Evolutionary conservation across 1,140 invertebrate species (phyloP), one percentile per base, ranked within the genome.

Genomic region (Hestina assimilis): DNA sequence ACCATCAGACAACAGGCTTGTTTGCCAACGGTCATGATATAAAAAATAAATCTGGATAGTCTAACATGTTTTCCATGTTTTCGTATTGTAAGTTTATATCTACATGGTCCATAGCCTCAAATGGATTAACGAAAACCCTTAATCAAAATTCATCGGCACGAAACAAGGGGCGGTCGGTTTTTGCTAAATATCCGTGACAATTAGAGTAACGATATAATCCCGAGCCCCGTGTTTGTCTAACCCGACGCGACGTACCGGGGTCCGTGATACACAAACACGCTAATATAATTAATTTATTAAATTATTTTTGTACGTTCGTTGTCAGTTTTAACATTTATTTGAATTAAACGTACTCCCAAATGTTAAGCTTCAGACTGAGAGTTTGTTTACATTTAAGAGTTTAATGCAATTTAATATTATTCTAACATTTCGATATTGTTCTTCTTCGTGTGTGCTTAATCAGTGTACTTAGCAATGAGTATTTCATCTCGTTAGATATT

Each of bases 141-240:
- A 69, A 80, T 74, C 73, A 72, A 57, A 54, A 80, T 80, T 72
- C 75, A 78, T 64, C 75, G 67, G 58, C 75, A 79, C 68, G 72
- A 50, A 68, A 60, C 66, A 62, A 67, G 74, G 75, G 69, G 65
- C 20, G 47, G 55, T 51, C 47, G 56, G 59, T 70, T 72, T 72
- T 68, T 59, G 65, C 41, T 58, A 72, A 75, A 79, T 74, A 79
- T 64, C 62, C 61, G 65, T 66, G 66, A 75, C 76, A 79, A 75
- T 79, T 82, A 79, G 61, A 67, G 45, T 65, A 75, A 75, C 63
- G 69, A 66, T 70, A 74, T 79, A 82, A 82, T 82, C 79, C 74
- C 29, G 29, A 14, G 29, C 15, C 70, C 70, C 53, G 43, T 79
- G 75, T 82, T 78, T 76, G 68, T 57, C 43, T 47, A 53, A 35